Percentiles rank a stretch among this genome's conserved stretches.
These are phyloP conservation scores for Margaritifera margaritifera DNA, from an alignment of 2,888 invertebrate genomes.

Conservation along the genomic window DNA sequence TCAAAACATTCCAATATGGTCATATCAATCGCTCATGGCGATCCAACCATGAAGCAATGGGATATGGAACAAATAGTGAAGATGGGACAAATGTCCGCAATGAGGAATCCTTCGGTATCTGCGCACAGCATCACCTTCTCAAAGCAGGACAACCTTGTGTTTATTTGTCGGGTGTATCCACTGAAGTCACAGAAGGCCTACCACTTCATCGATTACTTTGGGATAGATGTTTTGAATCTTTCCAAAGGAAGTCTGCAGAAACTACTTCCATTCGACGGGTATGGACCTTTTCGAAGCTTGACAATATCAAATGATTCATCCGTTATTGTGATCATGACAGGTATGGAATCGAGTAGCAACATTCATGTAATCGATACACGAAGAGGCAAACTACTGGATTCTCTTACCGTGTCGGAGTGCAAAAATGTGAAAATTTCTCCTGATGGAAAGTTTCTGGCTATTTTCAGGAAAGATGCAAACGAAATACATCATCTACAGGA, in stretches of 20 bases:
- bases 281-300: constrained; percentile 26
- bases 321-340: constrained; percentile 21
- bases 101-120: constrained; percentile 21
- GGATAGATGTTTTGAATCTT: constrained; percentile 43
- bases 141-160: constrained; percentile 28
- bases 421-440: constrained; percentile 26
- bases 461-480: constrained; percentile 11
- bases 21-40: constrained; percentile 29
- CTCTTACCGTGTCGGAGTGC: constrained; percentile 15
- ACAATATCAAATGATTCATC: constrained; percentile 31
- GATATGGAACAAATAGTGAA: constrained; percentile 29
- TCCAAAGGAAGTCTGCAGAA: constrained; percentile 16
- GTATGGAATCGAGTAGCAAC: constrained; percentile 15
- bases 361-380: constrained; percentile 22
- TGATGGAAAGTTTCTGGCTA: constrained; percentile 29
- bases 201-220: constrained; percentile 55
- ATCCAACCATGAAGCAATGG: constrained; percentile 36
- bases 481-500: too few species aligned
- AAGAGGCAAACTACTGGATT: constrained; percentile 16
- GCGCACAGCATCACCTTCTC: constrained; percentile 29
- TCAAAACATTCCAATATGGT: constrained; percentile 16
- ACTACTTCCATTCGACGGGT: constrained; percentile 33
- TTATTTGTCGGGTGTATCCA: constrained; percentile 29
- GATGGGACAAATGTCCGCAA: constrained; percentile 31
- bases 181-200: constrained; percentile 45